phyloP scores from a whole-genome alignment of 2,797 vertebrate species.

The Schizopygopsis pylzovi region DNA sequence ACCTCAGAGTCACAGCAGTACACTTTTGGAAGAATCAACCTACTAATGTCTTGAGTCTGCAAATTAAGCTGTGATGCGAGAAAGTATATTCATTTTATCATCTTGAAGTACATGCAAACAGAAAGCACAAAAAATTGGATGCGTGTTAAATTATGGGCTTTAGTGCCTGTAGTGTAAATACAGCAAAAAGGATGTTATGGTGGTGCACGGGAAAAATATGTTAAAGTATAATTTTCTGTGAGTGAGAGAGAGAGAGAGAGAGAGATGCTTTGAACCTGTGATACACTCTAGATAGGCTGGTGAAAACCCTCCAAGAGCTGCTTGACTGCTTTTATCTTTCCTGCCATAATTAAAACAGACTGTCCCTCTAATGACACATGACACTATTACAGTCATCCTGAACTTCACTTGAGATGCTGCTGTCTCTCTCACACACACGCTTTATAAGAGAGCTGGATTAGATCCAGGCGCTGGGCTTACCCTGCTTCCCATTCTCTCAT shows the following conservation, averaged over 20 bases:
- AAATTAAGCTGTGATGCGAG: not conserved
- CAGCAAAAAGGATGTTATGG: not conserved
- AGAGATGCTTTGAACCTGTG: not conserved
- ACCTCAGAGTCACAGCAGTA: not conserved
- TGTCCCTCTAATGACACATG: slow-evolving; percentile 54
- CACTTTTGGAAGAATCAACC: not conserved
- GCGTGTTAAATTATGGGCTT: not conserved
- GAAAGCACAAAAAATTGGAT: not conserved
- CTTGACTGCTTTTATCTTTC: slow-evolving; percentile 48
- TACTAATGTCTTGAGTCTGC: not conserved
- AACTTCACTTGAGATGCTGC: slow-evolving; percentile 40
- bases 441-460: slow-evolving; percentile 22
- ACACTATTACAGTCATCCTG: slow-evolving; percentile 53
- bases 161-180: not conserved
- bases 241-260: not conserved
- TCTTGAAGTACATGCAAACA: not conserved
- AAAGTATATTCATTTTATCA: not conserved
- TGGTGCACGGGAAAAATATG: not conserved
- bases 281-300: slow-evolving; percentile 30
- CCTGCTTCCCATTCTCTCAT: not conserved
- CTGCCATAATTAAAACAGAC: slow-evolving; percentile 52
- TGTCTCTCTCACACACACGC: too few relatives aligned
- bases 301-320: slow-evolving; percentile 38
- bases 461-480: slow-evolving; percentile 8
- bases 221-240: not conserved